Conservation (phyloP, 2,113 vertebrate genomes). For the Cricetomys ansorgei region DNA sequence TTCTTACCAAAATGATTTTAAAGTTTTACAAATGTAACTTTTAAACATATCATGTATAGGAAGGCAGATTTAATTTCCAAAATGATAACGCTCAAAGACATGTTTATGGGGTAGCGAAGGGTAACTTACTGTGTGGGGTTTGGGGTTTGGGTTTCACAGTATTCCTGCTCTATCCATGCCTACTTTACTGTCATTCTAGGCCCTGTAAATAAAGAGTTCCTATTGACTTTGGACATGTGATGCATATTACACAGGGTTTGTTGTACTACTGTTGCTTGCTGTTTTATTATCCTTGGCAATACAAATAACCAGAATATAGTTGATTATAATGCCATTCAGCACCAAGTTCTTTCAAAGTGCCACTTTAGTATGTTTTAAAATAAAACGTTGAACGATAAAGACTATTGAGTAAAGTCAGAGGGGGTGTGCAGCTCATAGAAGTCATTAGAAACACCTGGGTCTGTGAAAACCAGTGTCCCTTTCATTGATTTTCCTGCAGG, state of each 20-base stretch:
- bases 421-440: neutral
- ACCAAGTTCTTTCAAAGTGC: neutral
- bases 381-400: neutral
- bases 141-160: conserved; percentile 26
- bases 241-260: neutral
- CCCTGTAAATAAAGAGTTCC: neutral
- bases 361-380: conserved; percentile 10
- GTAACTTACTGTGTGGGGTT: neutral
- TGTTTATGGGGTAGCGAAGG: neutral
- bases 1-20: conserved; percentile 8
- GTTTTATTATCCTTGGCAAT: conserved; percentile 2
- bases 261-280: neutral
- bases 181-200: neutral
- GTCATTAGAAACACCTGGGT: conserved; percentile 18
- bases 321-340: neutral
- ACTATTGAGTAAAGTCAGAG: neutral
- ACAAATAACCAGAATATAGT: conserved; percentile 37
- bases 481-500: neutral
- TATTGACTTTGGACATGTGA: neutral
- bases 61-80: conserved; percentile 44
- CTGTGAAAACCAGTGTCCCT: neutral
- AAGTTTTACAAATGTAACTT: conserved; percentile 34
- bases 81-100: neutral
- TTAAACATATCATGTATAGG: neutral
- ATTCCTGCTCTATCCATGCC: neutral